phyloP scores from a whole-genome alignment of 2,888 invertebrate genomes.

The Eutolmus rufibarbis region DNA sequence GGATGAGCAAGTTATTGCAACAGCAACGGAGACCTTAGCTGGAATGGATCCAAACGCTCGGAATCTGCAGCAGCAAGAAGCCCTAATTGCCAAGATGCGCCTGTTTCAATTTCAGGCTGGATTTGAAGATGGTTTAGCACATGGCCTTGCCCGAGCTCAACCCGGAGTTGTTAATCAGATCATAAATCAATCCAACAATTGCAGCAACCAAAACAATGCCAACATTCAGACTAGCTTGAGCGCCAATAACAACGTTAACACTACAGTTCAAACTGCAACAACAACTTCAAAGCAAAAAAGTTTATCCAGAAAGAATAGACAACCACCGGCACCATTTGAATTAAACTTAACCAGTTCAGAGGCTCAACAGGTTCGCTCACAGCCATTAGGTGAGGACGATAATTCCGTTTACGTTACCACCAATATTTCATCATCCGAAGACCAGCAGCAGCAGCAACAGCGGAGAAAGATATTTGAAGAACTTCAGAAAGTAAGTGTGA shows the following conservation, averaged over 20 bases:
- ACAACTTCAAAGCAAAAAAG: constrained; percentile 53
- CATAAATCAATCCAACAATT: constrained; percentile 43
- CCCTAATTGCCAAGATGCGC: constrained; percentile 61
- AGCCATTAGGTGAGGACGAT: constrained; percentile 63
- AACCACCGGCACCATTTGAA: constrained; percentile 57
- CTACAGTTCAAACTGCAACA: constrained; percentile 46
- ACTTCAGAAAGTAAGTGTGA: constrained; percentile 46
- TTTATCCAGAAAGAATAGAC: constrained; percentile 60
- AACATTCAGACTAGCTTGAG: neutral
- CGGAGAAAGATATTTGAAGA: constrained; percentile 57
- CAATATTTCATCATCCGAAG: constrained; percentile 45
- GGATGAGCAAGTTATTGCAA: constrained; percentile 56
- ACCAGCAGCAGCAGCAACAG: constrained; percentile 52
- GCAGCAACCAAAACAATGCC: neutral
- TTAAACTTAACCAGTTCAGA: constrained; percentile 54
- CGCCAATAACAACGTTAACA: constrained; percentile 28
- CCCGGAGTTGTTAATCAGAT: constrained; percentile 51
- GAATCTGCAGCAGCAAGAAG: constrained; percentile 58
- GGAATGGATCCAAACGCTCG: constrained; percentile 60
- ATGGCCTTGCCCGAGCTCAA: constrained; percentile 51
- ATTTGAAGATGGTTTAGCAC: constrained; percentile 58
- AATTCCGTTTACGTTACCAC: constrained; percentile 44
- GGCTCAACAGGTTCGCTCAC: constrained; percentile 62
- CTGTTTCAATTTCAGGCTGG: constrained; percentile 62
- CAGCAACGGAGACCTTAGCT: constrained; percentile 50